Evolutionary conservation across 37 sponge, comb jelly and placozoan genomes (phyloP), one percentile per base, ranked within the genome.

Genomic region (Crambe crambe): DNA sequence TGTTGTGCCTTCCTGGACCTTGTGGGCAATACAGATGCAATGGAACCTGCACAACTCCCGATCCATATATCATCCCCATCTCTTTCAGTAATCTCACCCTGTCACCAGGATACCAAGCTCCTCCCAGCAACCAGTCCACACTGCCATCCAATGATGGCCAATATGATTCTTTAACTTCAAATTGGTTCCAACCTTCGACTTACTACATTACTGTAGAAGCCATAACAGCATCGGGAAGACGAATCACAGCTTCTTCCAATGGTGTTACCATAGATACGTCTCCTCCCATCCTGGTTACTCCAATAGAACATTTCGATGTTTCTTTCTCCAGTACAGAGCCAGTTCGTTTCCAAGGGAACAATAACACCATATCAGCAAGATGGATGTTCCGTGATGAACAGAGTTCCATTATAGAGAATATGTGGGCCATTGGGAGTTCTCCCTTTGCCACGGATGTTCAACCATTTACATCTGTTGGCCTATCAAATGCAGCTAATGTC

Each of bases 121-220:
- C 36, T 3, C n/a, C n/a, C n/a, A 77, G 30, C 68, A 54, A n/a
- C 30, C 26, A 70, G 12, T 73, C 58, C 72, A 60, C 64, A 1
- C 30, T 86, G 32, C 42, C 37, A 1, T 79, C 85, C 0, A 32
- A 51, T 15, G 35, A 80, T 44, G 42, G 72, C 27, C 29, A 70
- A 58, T 57, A 64, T 41, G 51, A 12, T 12, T 5, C 17, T 60
- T 25, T 22, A 25, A 22, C 17, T 6, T 60, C 61, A 60, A 21
- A 20, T 4, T 60, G 61, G 61, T 85, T 85, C 40, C 83, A 69
- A 66, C 95, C 95, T 8, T 65, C 85, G 0, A 42, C 37, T 12
- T 94, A 91, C 39, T 95, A 81, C 62, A 56, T 95, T 31, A 85
- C 89, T 30, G 89, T 95, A 10, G 58, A 82, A 58, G 95, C 89